Conservation (phyloP, 1,140 invertebrate genomes). For the Lethocerus indicus region DNA sequence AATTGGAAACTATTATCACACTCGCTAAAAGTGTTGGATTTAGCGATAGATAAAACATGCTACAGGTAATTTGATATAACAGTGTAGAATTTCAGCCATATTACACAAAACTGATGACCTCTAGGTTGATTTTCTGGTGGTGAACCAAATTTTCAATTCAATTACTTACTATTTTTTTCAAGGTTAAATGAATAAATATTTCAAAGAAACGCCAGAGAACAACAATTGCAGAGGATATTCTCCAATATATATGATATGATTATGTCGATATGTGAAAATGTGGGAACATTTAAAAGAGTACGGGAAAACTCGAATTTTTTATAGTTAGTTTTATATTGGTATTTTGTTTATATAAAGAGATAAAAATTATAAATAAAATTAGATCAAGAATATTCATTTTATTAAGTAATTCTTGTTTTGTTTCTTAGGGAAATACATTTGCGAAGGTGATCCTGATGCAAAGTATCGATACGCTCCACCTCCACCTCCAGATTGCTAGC, state of each 20-base stretch:
- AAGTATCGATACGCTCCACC: constrained; percentile 24
- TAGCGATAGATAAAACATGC: background rate
- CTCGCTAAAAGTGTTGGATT: background rate
- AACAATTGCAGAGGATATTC: background rate
- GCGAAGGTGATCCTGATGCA: constrained; percentile 57
- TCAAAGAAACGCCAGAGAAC: too few relatives aligned
- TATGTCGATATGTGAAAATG: too few relatives aligned
- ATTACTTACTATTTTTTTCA: too few relatives aligned
- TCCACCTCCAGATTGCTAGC: constrained; percentile 11
- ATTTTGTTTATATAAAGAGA: too few relatives aligned
- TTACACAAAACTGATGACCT: background rate
- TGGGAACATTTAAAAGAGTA: background rate
- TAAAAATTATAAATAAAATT: too few relatives aligned
- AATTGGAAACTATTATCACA: background rate
- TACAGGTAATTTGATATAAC: background rate
- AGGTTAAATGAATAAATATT: too few relatives aligned
- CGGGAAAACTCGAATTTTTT: background rate
- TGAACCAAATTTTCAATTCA: background rate
- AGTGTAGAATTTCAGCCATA: background rate
- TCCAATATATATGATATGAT: background rate
- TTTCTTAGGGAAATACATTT: constrained; percentile 62
- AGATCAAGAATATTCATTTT: background rate
- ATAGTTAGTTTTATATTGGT: background rate
- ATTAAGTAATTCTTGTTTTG: constrained; percentile 10
- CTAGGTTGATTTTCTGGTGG: too few relatives aligned